Base-by-base conservation (phyloP, 2,797 vertebrate species). In the Onychomys torridus region DNA sequence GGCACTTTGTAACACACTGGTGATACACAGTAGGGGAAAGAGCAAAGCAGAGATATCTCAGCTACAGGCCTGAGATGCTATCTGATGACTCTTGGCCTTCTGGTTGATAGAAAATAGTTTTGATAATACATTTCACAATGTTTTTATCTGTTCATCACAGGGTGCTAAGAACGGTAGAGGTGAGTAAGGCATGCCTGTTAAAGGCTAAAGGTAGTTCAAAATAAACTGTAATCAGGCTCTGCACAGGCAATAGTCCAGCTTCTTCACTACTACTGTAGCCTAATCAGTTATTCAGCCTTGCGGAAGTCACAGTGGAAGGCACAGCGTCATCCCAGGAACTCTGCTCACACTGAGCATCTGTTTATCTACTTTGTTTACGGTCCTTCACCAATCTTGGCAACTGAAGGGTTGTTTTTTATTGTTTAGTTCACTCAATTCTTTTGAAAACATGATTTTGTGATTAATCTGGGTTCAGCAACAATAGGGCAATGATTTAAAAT, bases 401-500 rank as follows among this genome's bases (percentile, higher is more conserved):
- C 5, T 79, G 37, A 37, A 11, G 2, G 78, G 84, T 89, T 73
- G 9, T 34, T 79, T 89, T 55, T 90, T 65, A 37, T 87, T 92
- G 55, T 78, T 87, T 65, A 91, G n/a, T 49, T 76, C 34, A 84
- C 69, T 65, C 57, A 84, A 59, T 71, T 73, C 32, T 96, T 91
- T 78, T 84, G 73, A 89, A 95, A 89, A 95, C 12, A 23, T 94
- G 43, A 83, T 65, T 93, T 87, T 37, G 16, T 95, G 52, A 94
- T 90, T 90, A 43, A 92, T 82, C 65, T 94, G 43, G 93, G 29
- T 76, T 93, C 23, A 92, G 40, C 29, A 96, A 92, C 7, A 92
- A 89, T 19, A 21, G 0, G 6, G 86, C 5, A 89, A 59, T 67
- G 27, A 89, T 81, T 84, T 75, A 84, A 96, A 95, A 71, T 43